These are phyloP conservation scores for Osedax fenrisi DNA, from an alignment of 2,888 invertebrate genomes.

Conservation along the genomic window DNA sequence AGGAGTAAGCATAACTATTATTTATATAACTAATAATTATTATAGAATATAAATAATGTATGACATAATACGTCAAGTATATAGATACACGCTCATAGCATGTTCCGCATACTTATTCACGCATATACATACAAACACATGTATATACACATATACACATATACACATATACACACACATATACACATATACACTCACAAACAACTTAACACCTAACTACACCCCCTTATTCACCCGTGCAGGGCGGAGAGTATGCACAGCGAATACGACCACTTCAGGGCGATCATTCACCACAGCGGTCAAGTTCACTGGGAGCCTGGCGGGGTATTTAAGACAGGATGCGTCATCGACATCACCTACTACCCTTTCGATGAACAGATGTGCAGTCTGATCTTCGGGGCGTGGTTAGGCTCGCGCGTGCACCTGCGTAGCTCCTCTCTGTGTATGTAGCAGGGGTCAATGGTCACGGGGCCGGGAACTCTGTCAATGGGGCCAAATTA, in stretches of 20 bases:
- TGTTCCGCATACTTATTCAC: no score
- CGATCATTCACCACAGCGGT: constrained; percentile 34
- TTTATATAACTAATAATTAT: no score
- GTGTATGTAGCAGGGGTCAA: no score
- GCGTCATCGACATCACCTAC: constrained; percentile 38
- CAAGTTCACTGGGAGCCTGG: constrained; percentile 38
- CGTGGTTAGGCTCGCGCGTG: constrained; percentile 35
- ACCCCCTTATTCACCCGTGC: no score
- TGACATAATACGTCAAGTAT: no score
- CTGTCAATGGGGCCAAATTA: no score
- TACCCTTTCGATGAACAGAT: constrained; percentile 37
- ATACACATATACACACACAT: constrained; percentile 21
- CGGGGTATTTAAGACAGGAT: constrained; percentile 37
- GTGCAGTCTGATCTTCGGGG: constrained; percentile 36
- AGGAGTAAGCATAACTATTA: no score
- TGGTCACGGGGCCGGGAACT: no score
- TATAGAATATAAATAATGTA: no score
- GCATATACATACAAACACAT: constrained; percentile 6
- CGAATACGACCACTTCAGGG: constrained; percentile 37
- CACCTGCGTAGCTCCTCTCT: no score
- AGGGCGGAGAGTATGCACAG: constrained; percentile 38
- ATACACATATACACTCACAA: background rate
- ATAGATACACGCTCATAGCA: no score
- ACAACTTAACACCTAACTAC: no score
- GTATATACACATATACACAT: constrained; percentile 18